Base-by-base conservation (phyloP, 2,113 vertebrate species). In the Dicrurus megarhynchus region DNA sequence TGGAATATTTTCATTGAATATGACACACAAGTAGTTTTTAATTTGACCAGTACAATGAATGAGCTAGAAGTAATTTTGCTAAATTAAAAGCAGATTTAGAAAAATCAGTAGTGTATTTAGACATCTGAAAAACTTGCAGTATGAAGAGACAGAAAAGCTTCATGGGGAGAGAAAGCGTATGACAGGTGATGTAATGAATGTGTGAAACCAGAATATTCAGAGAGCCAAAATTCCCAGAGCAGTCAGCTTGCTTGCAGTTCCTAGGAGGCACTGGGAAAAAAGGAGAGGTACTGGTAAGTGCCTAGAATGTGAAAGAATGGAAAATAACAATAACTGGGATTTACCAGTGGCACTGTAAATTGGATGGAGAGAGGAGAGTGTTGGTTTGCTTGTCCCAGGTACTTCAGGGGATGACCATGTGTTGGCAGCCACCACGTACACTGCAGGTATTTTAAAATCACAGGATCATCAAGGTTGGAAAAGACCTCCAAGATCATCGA, bases 111-210 rank as follows among this genome's bases (percentile, higher is more conserved):
- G 4, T 20, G 21, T 59, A 6, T 64, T 41, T 32, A 33, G 35
- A n/a, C 21, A 26, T 44, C 39, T 42, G 52, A 33, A 74, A 47
- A 57, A 23, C 17, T 22, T 24, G 53, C 11, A 20, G 23, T 27
- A 4, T 47, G 63, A 49, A 69, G 53, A 53, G 65, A 44, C 67
- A 61, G 44, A 49, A 37, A 9, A 44, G 50, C 19, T 35, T 68
- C 0, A 0, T 73, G 41, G 44, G 52, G 57, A 60, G 79, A 28
- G 56, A 42, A 68, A 37, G 32, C 1, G 0, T 3, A 0, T 77
- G 76, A 46, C 5, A 17, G 41, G 46, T 50, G 79, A 41, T 35
- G 24, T 11, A 49, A 63, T 10, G 33, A 81, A 39, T 3, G 28
- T 49, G n/a, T 30, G 69, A 32, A 77, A 84, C 20, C 37, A 23